Conservation (phyloP, 1,140 invertebrate species). For the Drosophila pallidifrons region DNA sequence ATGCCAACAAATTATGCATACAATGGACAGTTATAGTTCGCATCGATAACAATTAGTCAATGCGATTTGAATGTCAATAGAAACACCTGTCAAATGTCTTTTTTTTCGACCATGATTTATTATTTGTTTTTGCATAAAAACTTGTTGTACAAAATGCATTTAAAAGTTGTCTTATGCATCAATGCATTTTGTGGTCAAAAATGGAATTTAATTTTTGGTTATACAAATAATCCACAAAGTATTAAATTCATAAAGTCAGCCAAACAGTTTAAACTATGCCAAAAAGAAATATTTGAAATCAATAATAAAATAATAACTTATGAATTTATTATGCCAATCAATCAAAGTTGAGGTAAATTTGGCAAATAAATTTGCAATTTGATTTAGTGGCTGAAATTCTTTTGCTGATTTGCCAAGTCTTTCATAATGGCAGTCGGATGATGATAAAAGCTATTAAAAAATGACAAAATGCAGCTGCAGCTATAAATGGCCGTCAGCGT, state of each 20-base stretch:
- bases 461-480: conserved; percentile 21
- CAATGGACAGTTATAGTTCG: conserved; percentile 10
- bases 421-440: conserved; percentile 18
- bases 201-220: conserved; percentile 41
- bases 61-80: neutral
- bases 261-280: neutral
- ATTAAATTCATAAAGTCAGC: conserved; percentile 4
- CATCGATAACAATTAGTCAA: conserved; percentile 52
- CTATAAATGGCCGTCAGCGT: conserved; percentile 14
- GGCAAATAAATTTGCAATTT: conserved; percentile 11
- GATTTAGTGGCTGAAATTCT: neutral
- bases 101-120: neutral
- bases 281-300: neutral
- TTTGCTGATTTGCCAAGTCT: conserved; percentile 11
- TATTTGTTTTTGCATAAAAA: neutral
- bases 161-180: conserved; percentile 2
- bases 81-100: neutral
- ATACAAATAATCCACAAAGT: neutral
- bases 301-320: conserved; percentile 1
- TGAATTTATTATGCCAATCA: neutral
- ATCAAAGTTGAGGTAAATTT: conserved; percentile 6
- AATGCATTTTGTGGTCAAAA: conserved; percentile 15
- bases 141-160: conserved; percentile 9
- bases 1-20: conserved; percentile 32
- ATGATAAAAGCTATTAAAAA: conserved; percentile 31